Evolutionary conservation across 2,888 invertebrate genomes (phyloP).

Genomic region (Drosophila kambysellisi): DNA sequence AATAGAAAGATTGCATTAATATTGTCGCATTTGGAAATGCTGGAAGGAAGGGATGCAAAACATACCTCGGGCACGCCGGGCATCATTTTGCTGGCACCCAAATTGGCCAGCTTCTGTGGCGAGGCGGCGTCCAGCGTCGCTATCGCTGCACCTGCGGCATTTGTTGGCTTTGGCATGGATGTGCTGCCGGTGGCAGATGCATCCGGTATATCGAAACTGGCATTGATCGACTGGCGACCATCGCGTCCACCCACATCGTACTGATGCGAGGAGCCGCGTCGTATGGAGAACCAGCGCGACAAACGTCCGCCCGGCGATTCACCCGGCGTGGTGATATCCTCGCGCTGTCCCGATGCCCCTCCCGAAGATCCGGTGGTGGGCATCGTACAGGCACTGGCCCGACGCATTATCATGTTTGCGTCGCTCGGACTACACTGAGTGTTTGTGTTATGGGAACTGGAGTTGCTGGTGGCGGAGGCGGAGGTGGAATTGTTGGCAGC

Average conservation of each 20-base stretch:
- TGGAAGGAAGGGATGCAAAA: neutral
- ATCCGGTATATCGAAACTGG: constrained; percentile 83
- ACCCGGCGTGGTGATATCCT: constrained; percentile 86
- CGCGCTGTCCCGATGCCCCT: constrained; percentile 68
- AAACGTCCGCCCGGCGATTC: constrained; percentile 91
- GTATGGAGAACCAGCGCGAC: constrained; percentile 95
- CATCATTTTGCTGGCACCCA: constrained; percentile 89
- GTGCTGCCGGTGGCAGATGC: constrained; percentile 41
- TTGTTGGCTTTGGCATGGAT: constrained; percentile 11
- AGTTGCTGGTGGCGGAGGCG: constrained; percentile 28
- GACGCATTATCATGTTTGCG: constrained; percentile 72
- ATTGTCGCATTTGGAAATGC: neutral
- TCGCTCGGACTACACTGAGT: constrained; percentile 36
- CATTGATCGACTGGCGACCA: constrained; percentile 81
- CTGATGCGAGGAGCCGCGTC: constrained; percentile 92
- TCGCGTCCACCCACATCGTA: constrained; percentile 89
- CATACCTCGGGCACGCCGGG: constrained; percentile 92
- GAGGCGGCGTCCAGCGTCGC: constrained; percentile 64
- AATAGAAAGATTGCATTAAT: neutral
- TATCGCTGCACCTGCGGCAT: constrained; percentile 4
- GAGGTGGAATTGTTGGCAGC: constrained; percentile 75
- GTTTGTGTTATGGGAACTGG: constrained; percentile 1
- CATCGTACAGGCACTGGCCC: constrained; percentile 79
- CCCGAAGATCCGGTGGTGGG: constrained; percentile 39
- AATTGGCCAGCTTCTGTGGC: constrained; percentile 74